phyloP scores from a whole-genome alignment of 2,113 vertebrate species.

The Empidonax traillii region DNA sequence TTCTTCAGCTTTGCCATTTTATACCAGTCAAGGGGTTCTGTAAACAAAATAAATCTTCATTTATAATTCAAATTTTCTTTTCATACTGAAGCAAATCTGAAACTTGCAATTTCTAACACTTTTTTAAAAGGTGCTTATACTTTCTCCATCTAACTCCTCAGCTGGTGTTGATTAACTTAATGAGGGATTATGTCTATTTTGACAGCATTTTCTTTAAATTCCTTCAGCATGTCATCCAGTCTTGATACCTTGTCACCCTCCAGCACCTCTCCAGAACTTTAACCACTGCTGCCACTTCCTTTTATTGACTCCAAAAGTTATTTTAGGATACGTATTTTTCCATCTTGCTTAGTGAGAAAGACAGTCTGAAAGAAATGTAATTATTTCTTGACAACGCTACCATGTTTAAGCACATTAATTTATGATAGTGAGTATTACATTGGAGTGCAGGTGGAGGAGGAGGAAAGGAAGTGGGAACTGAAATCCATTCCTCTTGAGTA shows the following conservation, averaged over 20 bases:
- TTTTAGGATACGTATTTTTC: slow-evolving; percentile 27
- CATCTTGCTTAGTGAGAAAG: slow-evolving; percentile 12
- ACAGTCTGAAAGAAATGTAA: slow-evolving; percentile 24
- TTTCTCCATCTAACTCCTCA: slow-evolving; percentile 21
- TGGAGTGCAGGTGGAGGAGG: neutral
- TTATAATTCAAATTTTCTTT: neutral
- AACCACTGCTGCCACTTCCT: neutral
- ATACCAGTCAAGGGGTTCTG: neutral
- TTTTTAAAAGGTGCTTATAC: neutral
- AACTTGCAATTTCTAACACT: neutral
- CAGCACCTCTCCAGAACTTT: slow-evolving; percentile 15
- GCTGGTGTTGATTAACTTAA: slow-evolving; percentile 52
- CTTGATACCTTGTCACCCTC: slow-evolving; percentile 32
- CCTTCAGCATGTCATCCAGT: slow-evolving; percentile 22
- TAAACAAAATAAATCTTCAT: slow-evolving; percentile 25
- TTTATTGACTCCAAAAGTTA: slow-evolving; percentile 16
- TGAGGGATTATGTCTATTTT: slow-evolving; percentile 56
- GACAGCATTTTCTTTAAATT: slow-evolving; percentile 43
- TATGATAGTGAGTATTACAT: neutral
- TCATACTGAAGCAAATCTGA: neutral
- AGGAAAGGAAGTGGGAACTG: neutral
- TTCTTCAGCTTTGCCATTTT: neutral
- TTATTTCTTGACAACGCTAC: slow-evolving; percentile 9
- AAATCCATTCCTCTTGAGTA: neutral
- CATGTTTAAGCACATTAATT: neutral